Conservation (phyloP, 2,113 vertebrate species). For the Anoura caudifer region DNA sequence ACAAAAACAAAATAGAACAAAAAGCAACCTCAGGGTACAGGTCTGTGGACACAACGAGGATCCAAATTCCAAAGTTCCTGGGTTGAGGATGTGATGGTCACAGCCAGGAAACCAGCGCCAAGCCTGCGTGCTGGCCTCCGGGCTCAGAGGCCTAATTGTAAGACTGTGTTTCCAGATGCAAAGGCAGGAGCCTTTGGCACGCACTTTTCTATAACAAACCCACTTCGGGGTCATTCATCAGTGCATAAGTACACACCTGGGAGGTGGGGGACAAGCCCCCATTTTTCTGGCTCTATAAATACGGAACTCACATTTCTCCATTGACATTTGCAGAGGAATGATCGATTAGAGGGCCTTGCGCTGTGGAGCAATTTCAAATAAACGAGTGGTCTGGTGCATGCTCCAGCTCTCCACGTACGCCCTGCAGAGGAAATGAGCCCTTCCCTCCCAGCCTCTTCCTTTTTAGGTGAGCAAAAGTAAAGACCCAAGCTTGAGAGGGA, state of each 20-base stretch:
- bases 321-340: slow-evolving; percentile 51
- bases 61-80: neutral
- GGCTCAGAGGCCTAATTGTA: slow-evolving; percentile 33
- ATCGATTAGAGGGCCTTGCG: slow-evolving; percentile 50
- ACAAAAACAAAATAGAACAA: neutral
- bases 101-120: neutral
- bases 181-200: slow-evolving; percentile 55
- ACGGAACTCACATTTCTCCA: slow-evolving; percentile 63
- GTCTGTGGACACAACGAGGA: neutral
- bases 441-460: slow-evolving; percentile 4
- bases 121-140: neutral
- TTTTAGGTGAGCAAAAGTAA: slow-evolving; percentile 6
- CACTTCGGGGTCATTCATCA: slow-evolving; percentile 68
- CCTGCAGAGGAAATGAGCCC: neutral
- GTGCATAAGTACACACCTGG: slow-evolving; percentile 69
- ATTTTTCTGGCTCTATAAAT: slow-evolving; percentile 71
- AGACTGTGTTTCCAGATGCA: slow-evolving; percentile 55
- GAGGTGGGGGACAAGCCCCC: slow-evolving; percentile 56
- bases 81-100: neutral
- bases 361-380: slow-evolving; percentile 49
- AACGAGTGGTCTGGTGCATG: neutral
- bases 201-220: slow-evolving; percentile 59
- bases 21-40: neutral
- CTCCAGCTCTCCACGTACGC: neutral
- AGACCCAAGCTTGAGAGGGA: neutral